Evolutionary conservation across 1,140 invertebrate genomes (phyloP), one percentile per base, ranked within the genome.

Genomic region (Eciton burchellii): DNA sequence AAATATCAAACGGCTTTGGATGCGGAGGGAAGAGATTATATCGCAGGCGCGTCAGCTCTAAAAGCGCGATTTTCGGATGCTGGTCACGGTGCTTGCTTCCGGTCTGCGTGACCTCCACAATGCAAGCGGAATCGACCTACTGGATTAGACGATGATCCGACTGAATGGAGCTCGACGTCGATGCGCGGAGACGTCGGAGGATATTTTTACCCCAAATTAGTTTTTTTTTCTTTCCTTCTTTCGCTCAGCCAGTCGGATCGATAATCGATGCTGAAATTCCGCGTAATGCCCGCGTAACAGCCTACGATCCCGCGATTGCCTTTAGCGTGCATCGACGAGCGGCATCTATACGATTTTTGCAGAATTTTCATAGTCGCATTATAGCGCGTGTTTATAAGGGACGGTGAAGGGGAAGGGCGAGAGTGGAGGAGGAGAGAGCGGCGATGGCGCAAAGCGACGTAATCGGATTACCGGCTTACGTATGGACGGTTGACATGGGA

Each of bases 391-490:
- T 62, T 70, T 76, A 56, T 68, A 56, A n/a, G 35, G n/a, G n/a
- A n/a, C 35, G 35, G 35, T 6, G 6, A 35, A 35, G 35, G 35
- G 6, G 35, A 35, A 35, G 35, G 35, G 6, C 6, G 35, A 35
- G 6, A 6, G n/a, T n/a, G 6, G 35, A 35, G 35, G 6, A 6
- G 6, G 35, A 35, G 35, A 29, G 74, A 70, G 74, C 21, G 41
- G 62, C 16, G 49, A 70, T 79, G 70, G 74, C 63, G 74, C 45
- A 70, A 70, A 79, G 74, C 63, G 74, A 43, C 56, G 49, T 79
- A 79, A 79, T 79, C 74, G 74, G 74, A 79, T 79, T 79, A 79
- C 74, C 21, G 56, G 74, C 74, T 79, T 79, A 79, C 63, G 49
- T 68, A 56, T 68, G 74, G 63, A 79, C 49, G n/a, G 35, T 14